phyloP scores from a whole-genome alignment of 2,113 vertebrate species.

The Cromileptes altivelis region DNA sequence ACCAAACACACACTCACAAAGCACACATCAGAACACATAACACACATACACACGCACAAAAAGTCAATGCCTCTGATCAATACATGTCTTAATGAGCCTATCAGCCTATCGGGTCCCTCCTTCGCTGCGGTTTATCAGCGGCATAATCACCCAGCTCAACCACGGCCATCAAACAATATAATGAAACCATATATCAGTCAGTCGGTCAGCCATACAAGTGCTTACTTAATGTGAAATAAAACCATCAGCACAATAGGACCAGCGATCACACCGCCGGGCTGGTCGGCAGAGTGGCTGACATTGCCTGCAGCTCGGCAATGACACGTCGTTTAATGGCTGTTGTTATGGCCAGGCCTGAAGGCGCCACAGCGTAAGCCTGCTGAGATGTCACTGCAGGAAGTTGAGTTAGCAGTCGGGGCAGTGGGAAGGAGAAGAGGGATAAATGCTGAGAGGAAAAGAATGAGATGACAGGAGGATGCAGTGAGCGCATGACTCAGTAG shows the following conservation, averaged over 20 bases:
- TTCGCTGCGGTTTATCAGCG: slow-evolving; percentile 71
- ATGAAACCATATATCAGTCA: slow-evolving; percentile 82
- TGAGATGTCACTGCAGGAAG: slow-evolving; percentile 42
- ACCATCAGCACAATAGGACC: slow-evolving; percentile 63
- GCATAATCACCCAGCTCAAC: slow-evolving; percentile 77
- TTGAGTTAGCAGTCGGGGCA: slow-evolving; percentile 27
- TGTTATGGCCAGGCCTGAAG: slow-evolving; percentile 50
- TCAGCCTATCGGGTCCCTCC: slow-evolving; percentile 57
- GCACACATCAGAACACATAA: background rate
- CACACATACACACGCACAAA: slow-evolving; percentile 5
- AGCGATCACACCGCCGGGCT: background rate
- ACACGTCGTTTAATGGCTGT: slow-evolving; percentile 61
- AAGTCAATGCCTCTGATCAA: slow-evolving; percentile 75
- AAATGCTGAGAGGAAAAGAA: background rate
- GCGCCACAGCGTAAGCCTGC: slow-evolving; percentile 8
- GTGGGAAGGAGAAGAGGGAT: slow-evolving; percentile 3
- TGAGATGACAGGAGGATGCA: background rate
- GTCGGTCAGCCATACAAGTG: slow-evolving; percentile 58
- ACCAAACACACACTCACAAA: slow-evolving; percentile 10
- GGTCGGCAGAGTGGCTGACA: slow-evolving; percentile 61
- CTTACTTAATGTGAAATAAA: slow-evolving; percentile 74
- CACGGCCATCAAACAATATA: slow-evolving; percentile 81
- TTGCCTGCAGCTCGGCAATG: slow-evolving; percentile 64
- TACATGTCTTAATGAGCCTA: slow-evolving; percentile 79
- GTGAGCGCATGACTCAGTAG: slow-evolving; percentile 1